These are phyloP conservation scores for Phalanger gymnotis DNA, from an alignment of 2,797 vertebrate genomes.

Conservation along the genomic window DNA sequence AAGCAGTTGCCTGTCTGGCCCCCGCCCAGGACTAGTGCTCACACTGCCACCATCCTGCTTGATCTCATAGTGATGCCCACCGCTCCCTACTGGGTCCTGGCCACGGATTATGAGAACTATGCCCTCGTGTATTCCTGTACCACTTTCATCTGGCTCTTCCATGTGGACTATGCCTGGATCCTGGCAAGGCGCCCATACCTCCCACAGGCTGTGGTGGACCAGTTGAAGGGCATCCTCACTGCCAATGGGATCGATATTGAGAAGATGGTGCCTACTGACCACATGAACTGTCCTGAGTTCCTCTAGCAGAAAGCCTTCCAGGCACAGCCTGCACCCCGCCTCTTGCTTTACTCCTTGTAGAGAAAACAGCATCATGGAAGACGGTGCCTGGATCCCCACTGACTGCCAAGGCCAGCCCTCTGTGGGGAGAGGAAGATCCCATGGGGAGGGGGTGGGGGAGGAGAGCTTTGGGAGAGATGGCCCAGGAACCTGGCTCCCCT, in stretches of 20 bases:
- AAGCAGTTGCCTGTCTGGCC: background rate
- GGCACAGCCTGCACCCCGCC: background rate
- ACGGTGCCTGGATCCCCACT: background rate
- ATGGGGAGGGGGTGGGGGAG: background rate
- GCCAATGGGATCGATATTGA: constrained; percentile 88
- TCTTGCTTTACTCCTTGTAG: background rate
- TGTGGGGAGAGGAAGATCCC: background rate
- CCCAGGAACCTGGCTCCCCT: background rate
- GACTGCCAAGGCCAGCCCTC: no score
- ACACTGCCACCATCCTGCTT: constrained; percentile 30
- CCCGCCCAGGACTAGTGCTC: rapidly evolving
- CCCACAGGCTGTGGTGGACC: constrained; percentile 85
- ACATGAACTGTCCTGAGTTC: constrained; percentile 88
- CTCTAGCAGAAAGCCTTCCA: constrained; percentile 56
- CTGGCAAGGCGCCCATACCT: constrained; percentile 88
- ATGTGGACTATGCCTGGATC: constrained; percentile 93
- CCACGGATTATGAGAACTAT: constrained; percentile 91
- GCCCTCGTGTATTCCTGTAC: constrained; percentile 94
- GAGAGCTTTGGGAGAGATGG: background rate
- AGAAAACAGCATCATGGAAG: background rate
- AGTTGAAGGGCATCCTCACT: constrained; percentile 87
- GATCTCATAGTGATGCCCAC: constrained; percentile 88
- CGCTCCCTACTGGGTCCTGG: constrained; percentile 92
- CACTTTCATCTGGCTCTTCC: constrained; percentile 90
- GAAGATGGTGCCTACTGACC: constrained; percentile 89